Conservation (phyloP, 2,113 vertebrate genomes). For the Tichodroma muraria region DNA sequence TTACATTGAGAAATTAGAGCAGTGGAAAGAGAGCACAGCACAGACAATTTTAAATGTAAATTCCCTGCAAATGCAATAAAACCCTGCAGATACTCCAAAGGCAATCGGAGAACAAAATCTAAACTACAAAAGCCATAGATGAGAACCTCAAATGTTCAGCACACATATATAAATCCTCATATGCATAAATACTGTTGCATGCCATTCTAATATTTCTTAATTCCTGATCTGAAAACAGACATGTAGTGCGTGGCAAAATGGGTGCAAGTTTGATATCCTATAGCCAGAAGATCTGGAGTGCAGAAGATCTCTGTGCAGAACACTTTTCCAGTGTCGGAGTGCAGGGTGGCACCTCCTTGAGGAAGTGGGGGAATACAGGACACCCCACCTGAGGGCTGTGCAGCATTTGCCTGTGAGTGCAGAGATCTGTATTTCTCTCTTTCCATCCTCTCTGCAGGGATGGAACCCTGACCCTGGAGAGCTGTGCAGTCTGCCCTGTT, state of each 20-base stretch:
- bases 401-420: background rate
- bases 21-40: background rate
- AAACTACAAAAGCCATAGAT: background rate
- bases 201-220: background rate
- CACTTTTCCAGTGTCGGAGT: background rate
- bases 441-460: background rate
- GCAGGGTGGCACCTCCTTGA: background rate
- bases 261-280: background rate
- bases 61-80: conserved; percentile 25
- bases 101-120: background rate
- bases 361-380: background rate
- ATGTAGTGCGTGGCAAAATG: background rate
- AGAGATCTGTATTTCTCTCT: background rate
- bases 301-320: background rate
- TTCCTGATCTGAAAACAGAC: background rate
- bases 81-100: background rate
- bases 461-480: background rate
- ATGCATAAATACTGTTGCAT: background rate
- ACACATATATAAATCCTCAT: background rate
- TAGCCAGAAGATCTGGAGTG: background rate
- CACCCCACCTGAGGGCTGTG: background rate
- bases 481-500: background rate
- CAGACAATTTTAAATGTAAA: conserved; percentile 29
- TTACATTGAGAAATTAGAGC: conserved; percentile 2
- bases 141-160: background rate